phyloP scores from a whole-genome alignment of 35 echinoderm and acorn worm species.

The Lytechinus variegatus region DNA sequence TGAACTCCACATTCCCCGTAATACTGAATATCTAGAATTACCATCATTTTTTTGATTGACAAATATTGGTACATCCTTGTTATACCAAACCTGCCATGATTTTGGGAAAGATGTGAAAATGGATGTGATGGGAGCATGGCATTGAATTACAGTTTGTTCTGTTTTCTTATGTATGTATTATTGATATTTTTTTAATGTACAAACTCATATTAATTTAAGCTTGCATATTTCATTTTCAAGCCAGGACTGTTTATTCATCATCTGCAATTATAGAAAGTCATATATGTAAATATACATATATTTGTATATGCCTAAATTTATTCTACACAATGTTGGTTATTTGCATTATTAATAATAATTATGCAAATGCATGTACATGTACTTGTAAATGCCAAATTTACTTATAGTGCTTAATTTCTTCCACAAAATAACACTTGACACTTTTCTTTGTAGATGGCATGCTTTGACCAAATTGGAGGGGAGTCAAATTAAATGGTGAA shows the following conservation, averaged over 20 bases:
- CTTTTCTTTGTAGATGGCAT: not conserved
- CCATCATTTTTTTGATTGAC: not conserved
- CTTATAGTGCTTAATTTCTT: not conserved
- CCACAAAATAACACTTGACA: not conserved
- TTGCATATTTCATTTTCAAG: not conserved
- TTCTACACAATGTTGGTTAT: not conserved
- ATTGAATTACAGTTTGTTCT: not conserved
- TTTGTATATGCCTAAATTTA: not conserved
- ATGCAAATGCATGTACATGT: not conserved
- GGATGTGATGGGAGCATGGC: not conserved
- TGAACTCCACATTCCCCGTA: not conserved
- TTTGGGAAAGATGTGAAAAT: not conserved
- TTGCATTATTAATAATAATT: not conserved
- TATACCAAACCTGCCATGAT: not conserved
- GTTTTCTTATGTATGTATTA: not conserved
- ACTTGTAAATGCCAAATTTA: not conserved
- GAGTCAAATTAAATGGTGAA: not conserved
- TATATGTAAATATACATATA: not conserved
- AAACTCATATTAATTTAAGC: conserved; percentile 6
- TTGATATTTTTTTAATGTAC: conserved; percentile 1
- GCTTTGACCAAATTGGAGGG: not conserved
- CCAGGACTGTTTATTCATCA: not conserved
- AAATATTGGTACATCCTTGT: not conserved
- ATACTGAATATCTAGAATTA: not conserved
- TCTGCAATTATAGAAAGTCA: not conserved